phyloP scores from a whole-genome alignment of 2,797 vertebrate species.

The Chloroceryle amazona region DNA sequence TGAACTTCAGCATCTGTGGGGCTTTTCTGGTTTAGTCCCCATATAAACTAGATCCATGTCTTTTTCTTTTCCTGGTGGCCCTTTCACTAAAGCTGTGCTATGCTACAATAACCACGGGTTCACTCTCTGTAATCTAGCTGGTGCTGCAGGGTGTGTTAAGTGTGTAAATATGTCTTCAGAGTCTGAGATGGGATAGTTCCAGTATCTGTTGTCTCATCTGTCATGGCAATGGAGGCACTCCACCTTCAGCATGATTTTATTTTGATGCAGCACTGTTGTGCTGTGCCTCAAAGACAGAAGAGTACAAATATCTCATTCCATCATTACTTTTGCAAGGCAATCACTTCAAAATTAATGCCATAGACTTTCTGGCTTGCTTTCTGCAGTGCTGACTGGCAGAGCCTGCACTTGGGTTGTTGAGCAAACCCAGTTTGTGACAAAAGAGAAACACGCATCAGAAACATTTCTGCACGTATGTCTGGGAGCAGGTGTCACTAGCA shows the following conservation, averaged over 20 bases:
- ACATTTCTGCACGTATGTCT: not conserved
- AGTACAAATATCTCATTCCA: not conserved
- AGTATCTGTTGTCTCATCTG: not conserved
- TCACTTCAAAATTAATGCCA: not conserved
- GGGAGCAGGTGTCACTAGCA: not conserved
- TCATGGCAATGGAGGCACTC: not conserved
- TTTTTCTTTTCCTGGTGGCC: not conserved
- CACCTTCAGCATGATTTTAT: not conserved
- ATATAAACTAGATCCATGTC: not conserved
- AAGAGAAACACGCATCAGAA: not conserved
- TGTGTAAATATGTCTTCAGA: not conserved
- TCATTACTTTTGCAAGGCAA: not conserved
- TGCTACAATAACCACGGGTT: not conserved
- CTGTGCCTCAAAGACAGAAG: not conserved
- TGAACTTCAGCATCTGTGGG: not conserved
- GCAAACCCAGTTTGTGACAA: not conserved
- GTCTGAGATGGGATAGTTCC: not conserved
- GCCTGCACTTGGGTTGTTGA: rapidly evolving
- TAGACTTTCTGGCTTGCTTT: not conserved
- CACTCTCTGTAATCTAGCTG: not conserved
- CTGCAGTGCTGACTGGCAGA: not conserved
- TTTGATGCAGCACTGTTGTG: not conserved
- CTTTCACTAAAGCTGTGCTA: not conserved
- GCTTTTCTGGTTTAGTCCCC: not conserved
- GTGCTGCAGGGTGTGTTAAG: not conserved